Base-by-base conservation (phyloP, 2,888 invertebrate species). In the Latrodectus hesperus region DNA sequence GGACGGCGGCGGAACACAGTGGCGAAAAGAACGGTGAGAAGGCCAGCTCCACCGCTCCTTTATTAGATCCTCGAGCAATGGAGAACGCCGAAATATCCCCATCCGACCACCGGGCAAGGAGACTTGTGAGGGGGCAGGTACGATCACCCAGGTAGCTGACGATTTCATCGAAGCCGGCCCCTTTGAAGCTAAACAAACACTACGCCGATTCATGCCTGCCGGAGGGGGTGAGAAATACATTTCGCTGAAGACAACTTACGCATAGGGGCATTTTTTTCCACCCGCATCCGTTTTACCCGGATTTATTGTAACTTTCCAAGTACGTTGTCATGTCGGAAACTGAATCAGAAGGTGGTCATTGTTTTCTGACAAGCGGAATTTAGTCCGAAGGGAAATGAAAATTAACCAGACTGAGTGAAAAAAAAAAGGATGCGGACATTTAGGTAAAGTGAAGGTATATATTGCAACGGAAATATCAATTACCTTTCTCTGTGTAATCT, bases 91-190 rank as follows among this genome's bases (percentile, higher is more conserved):
- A 38, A 38, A 38, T 38, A 38, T 38, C 1, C 38, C 38, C 38
- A 38, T 38, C 38, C 38, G 81, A 81, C 81, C 81, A 81, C 81
- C 81, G 67, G 72, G 65, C 73, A 67, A 75, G 72, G 80, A 60
- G 49, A 55, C 76, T 26, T 22, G 67, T 52, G 70, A 52, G 55
- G n/a, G 22, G 83, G 51, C 49, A 12, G 64, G 60, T 60, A 17
- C 26, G 74, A 74, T 78, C 84, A 53, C 84, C 78, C 84, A 84
- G 81, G 81, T 81, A 81, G 81, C 73, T 84, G 84, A 84, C 84
- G 78, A 84, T 84, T 84, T 55, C 84, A 78, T 84, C 68, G 38
- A 68, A 16, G 72, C 26, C 51, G 72, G 80, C 72, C 65, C 73
- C 52, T 81, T 81, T 81, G 81, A 81, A 81, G 81, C 81, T 81